Conservation (phyloP, 2,888 invertebrate species). For the Nephrotoma guestfalica region DNA sequence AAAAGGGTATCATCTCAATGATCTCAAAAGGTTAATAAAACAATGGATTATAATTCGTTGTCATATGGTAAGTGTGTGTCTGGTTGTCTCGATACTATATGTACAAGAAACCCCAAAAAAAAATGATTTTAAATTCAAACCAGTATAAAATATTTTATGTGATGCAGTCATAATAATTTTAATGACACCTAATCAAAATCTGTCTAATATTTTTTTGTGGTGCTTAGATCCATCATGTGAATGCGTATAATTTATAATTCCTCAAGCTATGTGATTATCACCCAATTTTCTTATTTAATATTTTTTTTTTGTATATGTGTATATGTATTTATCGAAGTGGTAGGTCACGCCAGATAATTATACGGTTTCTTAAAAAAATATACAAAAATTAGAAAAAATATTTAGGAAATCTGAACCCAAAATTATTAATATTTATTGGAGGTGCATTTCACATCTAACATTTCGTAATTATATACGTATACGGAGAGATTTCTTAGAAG, state of each 20-base stretch:
- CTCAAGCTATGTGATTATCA: neutral
- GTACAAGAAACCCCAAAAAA: neutral
- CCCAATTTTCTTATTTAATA: neutral
- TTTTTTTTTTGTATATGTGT: neutral
- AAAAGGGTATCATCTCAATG: neutral
- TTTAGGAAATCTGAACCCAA: neutral
- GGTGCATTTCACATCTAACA: neutral
- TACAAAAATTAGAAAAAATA: neutral
- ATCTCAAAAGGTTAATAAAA: neutral
- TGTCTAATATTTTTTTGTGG: neutral
- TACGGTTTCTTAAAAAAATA: neutral
- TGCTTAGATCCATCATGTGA: neutral
- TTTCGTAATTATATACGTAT: neutral
- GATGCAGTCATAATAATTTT: neutral
- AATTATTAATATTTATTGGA: neutral
- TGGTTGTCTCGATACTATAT: neutral
- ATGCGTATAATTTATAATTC: neutral
- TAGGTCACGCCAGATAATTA: conserved; percentile 4
- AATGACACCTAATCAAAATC: neutral
- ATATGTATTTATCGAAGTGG: neutral
- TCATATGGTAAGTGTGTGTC: neutral
- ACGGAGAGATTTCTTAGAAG: neutral
- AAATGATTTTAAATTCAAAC: neutral
- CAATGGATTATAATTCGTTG: neutral
- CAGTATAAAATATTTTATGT: neutral